Percentiles rank a stretch among this genome's conserved stretches.
phyloP scores from a whole-genome alignment of 2,797 vertebrate genomes.

The Anabacerthia variegaticeps region DNA sequence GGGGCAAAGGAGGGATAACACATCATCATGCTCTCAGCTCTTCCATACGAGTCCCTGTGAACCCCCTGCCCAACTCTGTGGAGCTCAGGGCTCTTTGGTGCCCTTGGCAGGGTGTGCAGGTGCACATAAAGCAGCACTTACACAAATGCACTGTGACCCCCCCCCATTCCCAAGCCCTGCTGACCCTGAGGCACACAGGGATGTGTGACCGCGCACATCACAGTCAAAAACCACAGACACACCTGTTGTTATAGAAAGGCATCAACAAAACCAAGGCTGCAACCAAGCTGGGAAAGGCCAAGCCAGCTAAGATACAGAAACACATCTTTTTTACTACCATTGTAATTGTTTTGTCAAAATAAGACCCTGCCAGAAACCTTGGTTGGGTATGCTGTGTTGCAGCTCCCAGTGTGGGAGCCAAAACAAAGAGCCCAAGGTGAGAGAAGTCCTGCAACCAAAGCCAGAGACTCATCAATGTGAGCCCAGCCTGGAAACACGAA shows the following conservation, averaged over 20 bases:
- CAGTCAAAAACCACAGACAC: neutral
- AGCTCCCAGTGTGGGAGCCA: neutral
- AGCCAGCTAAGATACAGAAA: neutral
- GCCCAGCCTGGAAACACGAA: neutral
- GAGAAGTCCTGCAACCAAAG: neutral
- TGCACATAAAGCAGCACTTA: accelerated
- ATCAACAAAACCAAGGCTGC: neutral
- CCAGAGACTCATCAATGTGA: neutral
- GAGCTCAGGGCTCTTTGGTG: neutral
- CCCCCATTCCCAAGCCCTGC: neutral
- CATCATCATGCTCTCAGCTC: accelerated
- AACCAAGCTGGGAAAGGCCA: neutral
- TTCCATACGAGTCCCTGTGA: accelerated
- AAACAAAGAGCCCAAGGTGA: neutral
- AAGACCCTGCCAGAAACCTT: neutral
- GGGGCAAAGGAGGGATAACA: no score
- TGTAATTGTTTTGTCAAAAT: neutral
- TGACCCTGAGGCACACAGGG: neutral
- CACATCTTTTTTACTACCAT: neutral
- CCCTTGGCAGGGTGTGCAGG: neutral
- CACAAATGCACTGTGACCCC: neutral
- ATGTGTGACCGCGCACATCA: neutral
- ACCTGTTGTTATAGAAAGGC: neutral
- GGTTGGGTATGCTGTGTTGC: neutral
- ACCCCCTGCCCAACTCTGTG: accelerated